A percentile compares a stretch with the other conserved stretches of the same genome.
These are phyloP conservation scores for Prionace glauca DNA, from an alignment of 2,797 vertebrate genomes.

Conservation along the genomic window DNA sequence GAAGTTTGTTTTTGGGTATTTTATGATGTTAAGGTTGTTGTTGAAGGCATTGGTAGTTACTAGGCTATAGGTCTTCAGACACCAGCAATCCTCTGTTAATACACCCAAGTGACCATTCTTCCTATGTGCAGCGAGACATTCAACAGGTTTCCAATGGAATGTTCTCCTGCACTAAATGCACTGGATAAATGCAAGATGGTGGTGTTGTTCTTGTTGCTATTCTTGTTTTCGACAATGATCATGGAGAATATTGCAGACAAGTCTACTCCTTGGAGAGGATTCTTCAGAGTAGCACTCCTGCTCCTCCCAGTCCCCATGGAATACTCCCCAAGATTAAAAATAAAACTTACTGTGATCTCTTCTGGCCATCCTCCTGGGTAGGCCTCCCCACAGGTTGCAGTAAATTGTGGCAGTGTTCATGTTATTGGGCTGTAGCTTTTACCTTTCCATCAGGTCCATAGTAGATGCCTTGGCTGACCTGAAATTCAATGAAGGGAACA, in stretches of 20 bases:
- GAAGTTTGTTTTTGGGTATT: background rate
- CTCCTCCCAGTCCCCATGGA: background rate
- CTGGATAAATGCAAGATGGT: background rate
- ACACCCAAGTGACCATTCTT: background rate
- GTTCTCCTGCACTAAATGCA: background rate
- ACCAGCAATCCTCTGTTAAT: background rate
- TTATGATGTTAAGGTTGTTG: background rate
- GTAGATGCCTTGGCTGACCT: background rate
- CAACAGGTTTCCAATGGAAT: background rate
- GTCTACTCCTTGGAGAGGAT: background rate
- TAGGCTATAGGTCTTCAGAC: background rate
- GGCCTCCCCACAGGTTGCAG: background rate
- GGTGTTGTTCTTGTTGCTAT: background rate
- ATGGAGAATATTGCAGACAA: background rate
- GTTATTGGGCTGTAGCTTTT: background rate
- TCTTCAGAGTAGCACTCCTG: background rate
- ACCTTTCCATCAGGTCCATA: background rate
- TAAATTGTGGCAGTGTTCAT: background rate
- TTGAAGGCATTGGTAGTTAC: background rate
- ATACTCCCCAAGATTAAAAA: background rate
- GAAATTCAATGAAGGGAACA: background rate
- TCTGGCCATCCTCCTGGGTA: background rate
- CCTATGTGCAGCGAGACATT: background rate
- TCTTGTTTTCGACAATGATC: background rate
- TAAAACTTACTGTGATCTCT: background rate